Evolutionary conservation across 2,797 vertebrate genomes (phyloP).

Genomic region (Myotis findleyi): DNA sequence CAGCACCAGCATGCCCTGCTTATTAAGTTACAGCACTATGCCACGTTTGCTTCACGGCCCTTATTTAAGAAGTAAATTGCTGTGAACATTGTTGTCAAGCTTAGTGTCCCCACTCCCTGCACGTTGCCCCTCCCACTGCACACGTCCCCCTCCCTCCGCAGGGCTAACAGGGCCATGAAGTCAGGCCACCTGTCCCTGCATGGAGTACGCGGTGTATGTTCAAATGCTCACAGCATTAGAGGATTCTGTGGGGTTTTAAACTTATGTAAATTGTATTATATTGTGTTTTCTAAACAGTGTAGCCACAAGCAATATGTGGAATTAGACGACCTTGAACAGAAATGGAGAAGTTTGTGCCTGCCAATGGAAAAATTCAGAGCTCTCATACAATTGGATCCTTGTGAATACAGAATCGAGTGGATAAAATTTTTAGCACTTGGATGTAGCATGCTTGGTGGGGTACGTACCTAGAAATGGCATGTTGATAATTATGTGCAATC

Average conservation of each 20-base stretch:
- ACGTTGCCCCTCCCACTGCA: fast-evolving
- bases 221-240: neutral
- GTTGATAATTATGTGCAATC: fast-evolving
- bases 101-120: neutral
- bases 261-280: fast-evolving
- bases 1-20: neutral
- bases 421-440: conserved; percentile 93
- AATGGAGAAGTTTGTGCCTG: conserved; percentile 92
- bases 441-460: conserved; percentile 92
- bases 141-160: fast-evolving
- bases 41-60: fast-evolving
- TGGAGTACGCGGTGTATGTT: fast-evolving
- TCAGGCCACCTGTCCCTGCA: too few relatives aligned
- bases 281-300: conserved; percentile 62
- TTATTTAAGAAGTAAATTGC: neutral
- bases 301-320: conserved; percentile 76
- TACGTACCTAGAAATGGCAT: conserved; percentile 81
- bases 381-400: conserved; percentile 89
- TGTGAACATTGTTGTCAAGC: neutral
- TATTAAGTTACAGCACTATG: too few relatives aligned
- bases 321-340: conserved; percentile 87
- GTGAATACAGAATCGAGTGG: conserved; percentile 88
- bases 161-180: neutral
- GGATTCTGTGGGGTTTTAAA: neutral
- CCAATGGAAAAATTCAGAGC: conserved; percentile 88